Evolutionary conservation across 2,888 invertebrate genomes (phyloP), one percentile per base, ranked within the genome.

Genomic region (Fragum whitleyi): DNA sequence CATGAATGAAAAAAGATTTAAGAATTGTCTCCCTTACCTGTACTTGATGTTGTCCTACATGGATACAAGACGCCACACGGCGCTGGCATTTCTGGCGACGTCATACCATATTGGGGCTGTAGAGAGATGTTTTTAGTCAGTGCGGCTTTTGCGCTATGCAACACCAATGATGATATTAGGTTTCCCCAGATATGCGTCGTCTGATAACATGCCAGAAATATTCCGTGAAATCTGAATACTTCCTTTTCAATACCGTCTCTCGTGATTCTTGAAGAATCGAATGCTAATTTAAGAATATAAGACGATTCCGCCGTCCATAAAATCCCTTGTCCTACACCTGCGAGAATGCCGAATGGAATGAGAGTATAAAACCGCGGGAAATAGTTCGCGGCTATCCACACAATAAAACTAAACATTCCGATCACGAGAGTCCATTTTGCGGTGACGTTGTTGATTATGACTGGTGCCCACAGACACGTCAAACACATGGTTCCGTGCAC

Each of bases 161-260:
- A 86, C 68, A 93, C 83, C 39, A 93, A 74, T 0, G 93, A 92
- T 5, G 93, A 93, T 29, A 93, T 91, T 11, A 94, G 88, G 82
- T 94, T 94, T 6, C 94, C 94, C 93, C 93, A 93, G 47, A 94
- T 92, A 79, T 94, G 94, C 9, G 93, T 92, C 1, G 94, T 93
- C 79, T 94, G 93, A 78, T 93, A 93, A 79, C 92, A 92, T 21
- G 93, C 93, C 47, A 93, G 82, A 86, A 94, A 94, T 59, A 93
- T 88, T 39, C 93, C 94, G 82, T 94, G 93, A 77, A 93, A 93
- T 23, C 91, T 87, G 77, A 92, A 92, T 85, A 93, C 88, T 74
- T 92, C 92, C 32, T 89, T 88, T 62, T 93, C 93, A 36, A 92
- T 86, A n/a, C 91, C 86, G 55, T 92, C 91, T 68, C 85, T 89